Evolutionary conservation across 1,140 invertebrate species (phyloP), one percentile per base, ranked within the genome.

Genomic region (Dreissena polymorpha): DNA sequence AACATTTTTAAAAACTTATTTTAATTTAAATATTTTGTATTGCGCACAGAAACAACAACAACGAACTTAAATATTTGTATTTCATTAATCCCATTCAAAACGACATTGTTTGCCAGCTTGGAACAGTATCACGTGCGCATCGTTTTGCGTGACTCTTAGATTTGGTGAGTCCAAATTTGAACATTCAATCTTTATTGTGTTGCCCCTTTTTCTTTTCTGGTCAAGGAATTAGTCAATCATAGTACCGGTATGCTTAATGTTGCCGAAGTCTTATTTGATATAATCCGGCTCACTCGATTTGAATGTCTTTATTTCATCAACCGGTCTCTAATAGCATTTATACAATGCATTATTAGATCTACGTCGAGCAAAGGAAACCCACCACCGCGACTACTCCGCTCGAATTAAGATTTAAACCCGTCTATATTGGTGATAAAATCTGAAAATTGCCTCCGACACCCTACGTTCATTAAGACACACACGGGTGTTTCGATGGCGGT

Each of bases 321-420:
- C 21, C 18, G 50, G 53, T 72, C 49, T 64, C 79, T 82, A 82
- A 82, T 70, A 53, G n/a, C 65, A 82, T 82, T 49, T 82, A 39
- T 21, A 49, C 57, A 27, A 55, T 51, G 39, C 8, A 39, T 82
- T 82, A 82, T 82, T 82, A 82, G 72, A 82, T 82, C 69, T 82
- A 74, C 67, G 73, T 49, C 53, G 57, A 63, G 51, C 39, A 82
- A 82, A 74, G 53, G 74, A 82, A 74, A 70, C 21, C 73, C 55
- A 67, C 27, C 50, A 60, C 29, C 29, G 53, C 64, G 76, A 69
- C 70, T 65, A 71, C 25, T 72, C 25, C 29, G 18, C 57, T n/a
- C 57, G 69, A 72, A 80, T 82, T 74, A 73, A 82, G 79, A 82
- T 82, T 72, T 82, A 73, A 82, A 68, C 27, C 39, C 53, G 71